Conservation (phyloP, 2,888 invertebrate species). For the Neoaliturus tenellus region DNA sequence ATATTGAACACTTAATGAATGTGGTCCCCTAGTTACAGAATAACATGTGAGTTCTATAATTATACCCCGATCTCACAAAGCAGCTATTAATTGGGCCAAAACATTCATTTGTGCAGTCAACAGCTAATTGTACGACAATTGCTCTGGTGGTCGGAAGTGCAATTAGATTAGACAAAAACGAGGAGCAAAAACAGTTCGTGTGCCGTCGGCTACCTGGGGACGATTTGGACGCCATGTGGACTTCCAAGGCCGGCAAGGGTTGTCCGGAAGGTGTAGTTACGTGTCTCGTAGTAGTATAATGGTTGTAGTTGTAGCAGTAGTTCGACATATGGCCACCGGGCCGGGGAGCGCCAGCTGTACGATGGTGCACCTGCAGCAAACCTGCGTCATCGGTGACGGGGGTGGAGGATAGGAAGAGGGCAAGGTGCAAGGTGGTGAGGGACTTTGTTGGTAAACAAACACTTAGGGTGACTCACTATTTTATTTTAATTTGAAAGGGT, state of each 20-base stretch:
- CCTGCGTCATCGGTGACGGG: not conserved
- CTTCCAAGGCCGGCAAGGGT: not conserved
- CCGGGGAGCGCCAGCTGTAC: not conserved
- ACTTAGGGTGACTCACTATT: no score
- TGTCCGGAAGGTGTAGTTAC: not conserved
- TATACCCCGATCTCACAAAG: no score
- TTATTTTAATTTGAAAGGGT: no score
- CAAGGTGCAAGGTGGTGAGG: not conserved
- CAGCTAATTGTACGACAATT: not conserved
- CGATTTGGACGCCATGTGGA: not conserved
- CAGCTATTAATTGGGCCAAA: not conserved
- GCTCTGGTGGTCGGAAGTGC: not conserved
- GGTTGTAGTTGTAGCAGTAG: not conserved
- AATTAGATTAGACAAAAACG: not conserved
- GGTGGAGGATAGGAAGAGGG: not conserved
- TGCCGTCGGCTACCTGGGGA: not conserved
- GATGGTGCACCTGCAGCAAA: not conserved
- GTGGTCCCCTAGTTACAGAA: no score
- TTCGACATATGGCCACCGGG: not conserved
- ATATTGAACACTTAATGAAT: no score
- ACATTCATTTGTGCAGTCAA: not conserved
- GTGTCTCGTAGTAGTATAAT: not conserved
- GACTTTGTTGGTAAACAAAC: slow-evolving; percentile 27
- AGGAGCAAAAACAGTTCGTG: not conserved
- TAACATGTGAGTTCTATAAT: no score